phyloP scores from a whole-genome alignment of 2,797 vertebrate species.

The Malacoraja senta region DNA sequence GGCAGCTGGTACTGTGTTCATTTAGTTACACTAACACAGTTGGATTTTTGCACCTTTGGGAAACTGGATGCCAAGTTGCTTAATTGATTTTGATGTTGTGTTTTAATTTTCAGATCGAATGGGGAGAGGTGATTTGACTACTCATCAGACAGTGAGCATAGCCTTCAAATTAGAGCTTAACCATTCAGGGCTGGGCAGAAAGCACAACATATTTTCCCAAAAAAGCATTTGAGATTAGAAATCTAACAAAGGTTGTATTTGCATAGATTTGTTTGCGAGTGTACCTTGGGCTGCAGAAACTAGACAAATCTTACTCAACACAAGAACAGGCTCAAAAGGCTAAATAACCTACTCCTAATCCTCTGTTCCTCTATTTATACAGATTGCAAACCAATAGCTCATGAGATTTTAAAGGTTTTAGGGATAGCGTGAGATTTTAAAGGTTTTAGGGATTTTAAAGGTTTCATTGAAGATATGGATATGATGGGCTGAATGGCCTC shows the following conservation, averaged over 20 bases:
- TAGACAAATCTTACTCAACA: background rate
- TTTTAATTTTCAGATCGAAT: slow-evolving; percentile 24
- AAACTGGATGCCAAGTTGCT: background rate
- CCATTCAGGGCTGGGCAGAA: background rate
- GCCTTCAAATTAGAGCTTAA: background rate
- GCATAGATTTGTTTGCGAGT: background rate
- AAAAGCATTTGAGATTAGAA: too few species aligned
- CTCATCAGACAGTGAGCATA: background rate
- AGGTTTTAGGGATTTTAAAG: too few species aligned
- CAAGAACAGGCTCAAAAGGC: background rate
- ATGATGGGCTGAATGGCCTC: too few species aligned
- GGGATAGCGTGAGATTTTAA: too few species aligned
- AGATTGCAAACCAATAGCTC: background rate
- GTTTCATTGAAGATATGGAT: too few species aligned
- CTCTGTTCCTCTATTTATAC: too few species aligned
- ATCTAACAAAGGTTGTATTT: too few species aligned
- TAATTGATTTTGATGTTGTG: slow-evolving; percentile 18
- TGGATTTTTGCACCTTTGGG: slow-evolving; percentile 13
- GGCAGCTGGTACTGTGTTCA: slow-evolving; percentile 10
- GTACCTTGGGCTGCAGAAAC: background rate
- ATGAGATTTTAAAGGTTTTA: background rate
- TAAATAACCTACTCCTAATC: background rate
- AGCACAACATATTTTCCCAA: background rate
- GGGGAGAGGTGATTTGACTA: background rate
- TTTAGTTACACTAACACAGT: background rate